Conservation (phyloP, 2,113 vertebrate genomes). For the Nycticebus coucang region DNA sequence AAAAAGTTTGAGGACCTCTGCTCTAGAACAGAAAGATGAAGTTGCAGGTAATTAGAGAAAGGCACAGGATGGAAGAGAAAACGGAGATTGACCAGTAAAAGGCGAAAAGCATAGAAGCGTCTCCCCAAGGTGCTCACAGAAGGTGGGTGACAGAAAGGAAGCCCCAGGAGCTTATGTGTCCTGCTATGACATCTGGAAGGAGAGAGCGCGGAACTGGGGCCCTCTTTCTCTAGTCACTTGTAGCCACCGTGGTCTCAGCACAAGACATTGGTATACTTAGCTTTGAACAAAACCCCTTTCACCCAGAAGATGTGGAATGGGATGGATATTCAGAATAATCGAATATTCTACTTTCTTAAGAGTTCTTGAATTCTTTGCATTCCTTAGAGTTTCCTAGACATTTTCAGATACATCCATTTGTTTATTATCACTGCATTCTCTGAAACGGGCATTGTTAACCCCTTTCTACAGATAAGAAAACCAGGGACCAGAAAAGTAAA, state of each 20-base stretch:
- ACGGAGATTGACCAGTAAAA: background rate
- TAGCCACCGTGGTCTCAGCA: background rate
- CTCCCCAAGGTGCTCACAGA: background rate
- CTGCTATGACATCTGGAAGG: background rate
- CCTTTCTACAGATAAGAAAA: background rate
- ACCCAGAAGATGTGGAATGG: background rate
- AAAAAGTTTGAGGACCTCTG: too few species aligned
- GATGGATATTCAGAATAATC: background rate
- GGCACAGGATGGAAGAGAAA: background rate
- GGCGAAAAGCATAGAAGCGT: background rate
- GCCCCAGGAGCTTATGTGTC: too few species aligned
- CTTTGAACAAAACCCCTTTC: background rate
- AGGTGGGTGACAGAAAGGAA: background rate
- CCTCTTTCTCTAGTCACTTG: background rate
- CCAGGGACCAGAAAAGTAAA: background rate
- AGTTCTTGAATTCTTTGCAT: background rate
- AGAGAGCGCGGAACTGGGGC: background rate
- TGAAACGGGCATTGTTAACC: background rate
- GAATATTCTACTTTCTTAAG: background rate
- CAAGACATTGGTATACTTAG: background rate
- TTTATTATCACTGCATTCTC: background rate
- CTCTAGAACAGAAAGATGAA: background rate
- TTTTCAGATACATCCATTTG: background rate
- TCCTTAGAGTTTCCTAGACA: background rate
- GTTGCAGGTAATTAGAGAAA: background rate